phyloP scores from a whole-genome alignment of 2,113 vertebrate species.

The Phylloscopus whistleri region DNA sequence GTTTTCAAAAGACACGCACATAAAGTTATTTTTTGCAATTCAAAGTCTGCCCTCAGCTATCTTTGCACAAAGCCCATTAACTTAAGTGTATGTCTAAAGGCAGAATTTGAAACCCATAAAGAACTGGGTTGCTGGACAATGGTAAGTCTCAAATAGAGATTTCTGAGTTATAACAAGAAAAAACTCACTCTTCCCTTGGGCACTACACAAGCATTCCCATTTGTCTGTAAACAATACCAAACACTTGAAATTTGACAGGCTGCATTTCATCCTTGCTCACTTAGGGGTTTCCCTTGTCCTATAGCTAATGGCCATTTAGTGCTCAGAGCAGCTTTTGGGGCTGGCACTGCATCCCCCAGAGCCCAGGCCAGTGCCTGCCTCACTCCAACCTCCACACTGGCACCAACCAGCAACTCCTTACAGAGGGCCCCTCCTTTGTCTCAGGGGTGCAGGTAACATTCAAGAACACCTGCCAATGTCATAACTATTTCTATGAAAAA shows the following conservation, averaged over 20 bases:
- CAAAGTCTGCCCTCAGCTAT: neutral
- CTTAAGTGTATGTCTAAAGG: neutral
- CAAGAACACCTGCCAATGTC: neutral
- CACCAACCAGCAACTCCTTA: neutral
- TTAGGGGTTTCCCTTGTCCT: neutral
- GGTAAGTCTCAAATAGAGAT: neutral
- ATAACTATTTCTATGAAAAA: neutral
- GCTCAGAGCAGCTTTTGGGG: neutral
- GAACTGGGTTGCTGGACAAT: conserved; percentile 48
- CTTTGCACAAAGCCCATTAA: conserved; percentile 27
- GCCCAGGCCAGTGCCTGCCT: neutral
- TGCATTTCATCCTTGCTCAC: neutral
- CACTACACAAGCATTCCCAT: neutral
- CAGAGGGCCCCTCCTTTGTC: neutral
- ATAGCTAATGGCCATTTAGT: neutral
- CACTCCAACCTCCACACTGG: neutral
- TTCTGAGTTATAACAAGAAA: neutral
- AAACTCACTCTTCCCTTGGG: neutral
- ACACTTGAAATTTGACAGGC: neutral
- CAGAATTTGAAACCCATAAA: neutral
- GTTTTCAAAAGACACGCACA: neutral
- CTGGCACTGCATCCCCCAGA: neutral
- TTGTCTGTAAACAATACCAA: conserved; percentile 26
- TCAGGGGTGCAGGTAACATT: neutral
- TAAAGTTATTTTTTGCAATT: neutral